Evolutionary conservation across 2,113 vertebrate species (phyloP), one percentile per base, ranked within the genome.

Genomic region (Campylorhamphus procurvoides): DNA sequence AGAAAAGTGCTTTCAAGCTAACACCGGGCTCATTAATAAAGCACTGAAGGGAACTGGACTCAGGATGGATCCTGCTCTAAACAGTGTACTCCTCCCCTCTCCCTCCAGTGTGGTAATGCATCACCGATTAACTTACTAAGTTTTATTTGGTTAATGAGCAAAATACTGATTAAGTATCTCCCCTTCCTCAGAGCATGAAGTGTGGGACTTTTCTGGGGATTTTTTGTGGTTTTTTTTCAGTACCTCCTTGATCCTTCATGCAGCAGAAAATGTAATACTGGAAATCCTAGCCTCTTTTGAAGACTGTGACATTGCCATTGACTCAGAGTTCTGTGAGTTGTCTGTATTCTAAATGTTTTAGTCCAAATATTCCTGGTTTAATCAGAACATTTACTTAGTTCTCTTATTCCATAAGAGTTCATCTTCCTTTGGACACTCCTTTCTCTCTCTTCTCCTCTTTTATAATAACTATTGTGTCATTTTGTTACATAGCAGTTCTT

Each of bases 31-130:
- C 22, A 19, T n/a, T 66, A n/a, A 53, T 19, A 56, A 74, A 77
- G 49, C 14, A 49, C 14, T 10, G 35, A 63, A 63, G 15, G 12
- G 9, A 79, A 72, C 0, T 1, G 0, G 25, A 52, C 5, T 25
- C 33, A 13, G 33, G 44, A 18, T 18, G 33, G 35, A 37, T 47
- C 22, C 40, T 78, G 29, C 35, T 47, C 35, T 53, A 10, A 18
- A 6, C 8, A 50, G 22, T 3, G 11, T 31, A 49, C 42, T 5
- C 5, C 18, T 24, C n/a, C 4, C 46, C 5, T 4, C 18, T 24
- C 31, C 4, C 6, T 12, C n/a, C 31, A 42, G 7, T 17, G 10
- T 44, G 14, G 37, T 29, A 60, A 39, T 7, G 3, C 28, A n/a
- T 5, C 33, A 33, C 9, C 20, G 28, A 22, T 27, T 24, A 63